Percentiles rank a stretch among this genome's conserved stretches.
phyloP scores from a whole-genome alignment of 2,888 invertebrate species.

The Harpagoxenus sublaevis region DNA sequence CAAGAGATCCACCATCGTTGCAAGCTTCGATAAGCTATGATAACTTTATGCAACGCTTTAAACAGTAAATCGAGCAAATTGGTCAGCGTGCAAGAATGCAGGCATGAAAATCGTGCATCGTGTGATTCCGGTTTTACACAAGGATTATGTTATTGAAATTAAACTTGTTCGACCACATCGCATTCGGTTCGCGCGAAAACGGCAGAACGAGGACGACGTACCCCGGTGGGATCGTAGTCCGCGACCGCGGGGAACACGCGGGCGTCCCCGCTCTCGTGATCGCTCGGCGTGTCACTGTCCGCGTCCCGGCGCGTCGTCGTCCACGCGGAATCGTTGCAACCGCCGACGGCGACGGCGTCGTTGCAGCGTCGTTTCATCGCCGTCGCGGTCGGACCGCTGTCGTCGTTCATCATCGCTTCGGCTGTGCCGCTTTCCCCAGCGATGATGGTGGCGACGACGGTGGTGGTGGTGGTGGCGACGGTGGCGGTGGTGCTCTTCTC shows the following conservation, averaged over 20 bases:
- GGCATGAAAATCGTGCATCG: too few species aligned
- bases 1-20: too few species aligned
- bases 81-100: too few species aligned
- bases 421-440: constrained; percentile 76
- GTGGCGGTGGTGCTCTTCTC: constrained; percentile 70
- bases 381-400: not conserved
- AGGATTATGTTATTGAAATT: not conserved
- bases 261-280: constrained; percentile 61
- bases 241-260: constrained; percentile 66
- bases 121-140: not conserved
- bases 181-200: not conserved
- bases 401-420: constrained; percentile 84
- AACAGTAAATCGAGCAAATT: too few species aligned
- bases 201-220: constrained; percentile 52
- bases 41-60: too few species aligned
- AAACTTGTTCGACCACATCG: not conserved
- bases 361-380: constrained; percentile 72
- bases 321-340: constrained; percentile 13
- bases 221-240: constrained; percentile 66
- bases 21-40: too few species aligned
- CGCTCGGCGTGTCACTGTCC: constrained; percentile 61
- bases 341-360: constrained; percentile 48
- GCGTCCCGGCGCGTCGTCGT: constrained; percentile 54
- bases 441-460: not conserved
- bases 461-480: not conserved